These are phyloP conservation scores for Cydia strobilella DNA, from an alignment of 1,140 invertebrate species.

Conservation along the genomic window DNA sequence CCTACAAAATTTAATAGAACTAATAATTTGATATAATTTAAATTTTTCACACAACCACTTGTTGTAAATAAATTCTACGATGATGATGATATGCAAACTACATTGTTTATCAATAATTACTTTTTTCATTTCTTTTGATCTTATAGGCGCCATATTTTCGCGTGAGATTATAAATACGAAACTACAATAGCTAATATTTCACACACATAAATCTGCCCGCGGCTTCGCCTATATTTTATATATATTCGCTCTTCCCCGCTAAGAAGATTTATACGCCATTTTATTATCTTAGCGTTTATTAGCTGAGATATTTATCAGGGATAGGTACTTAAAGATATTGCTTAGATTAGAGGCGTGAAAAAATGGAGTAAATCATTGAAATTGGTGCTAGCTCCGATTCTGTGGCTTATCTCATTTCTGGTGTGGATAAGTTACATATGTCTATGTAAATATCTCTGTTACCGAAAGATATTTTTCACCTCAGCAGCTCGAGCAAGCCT, in stretches of 20 bases:
- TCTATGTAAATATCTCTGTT: neutral
- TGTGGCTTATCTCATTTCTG: neutral
- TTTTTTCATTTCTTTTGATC: neutral
- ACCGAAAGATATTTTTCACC: neutral
- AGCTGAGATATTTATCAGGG: slow-evolving; percentile 72
- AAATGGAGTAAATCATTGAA: slow-evolving; percentile 39
- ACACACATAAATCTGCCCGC: slow-evolving; percentile 21
- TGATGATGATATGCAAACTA: neutral
- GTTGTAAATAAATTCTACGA: neutral
- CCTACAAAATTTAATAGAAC: too few relatives aligned
- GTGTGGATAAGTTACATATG: neutral
- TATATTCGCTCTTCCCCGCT: slow-evolving; percentile 48
- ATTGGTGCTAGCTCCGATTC: neutral
- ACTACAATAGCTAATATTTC: slow-evolving; percentile 32
- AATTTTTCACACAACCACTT: too few relatives aligned
- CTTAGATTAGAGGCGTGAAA: slow-evolving; percentile 46
- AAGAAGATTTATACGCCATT: slow-evolving; percentile 66
- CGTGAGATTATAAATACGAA: slow-evolving; percentile 19
- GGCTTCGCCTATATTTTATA: slow-evolving; percentile 23
- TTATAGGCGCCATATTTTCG: neutral
- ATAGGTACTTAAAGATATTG: slow-evolving; percentile 73
- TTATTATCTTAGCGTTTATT: slow-evolving; percentile 67
- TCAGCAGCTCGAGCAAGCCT: too few relatives aligned
- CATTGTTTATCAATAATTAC: neutral
- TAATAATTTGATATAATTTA: too few relatives aligned